phyloP scores from a whole-genome alignment of 2,113 vertebrate genomes.

The Lontra canadensis region DNA sequence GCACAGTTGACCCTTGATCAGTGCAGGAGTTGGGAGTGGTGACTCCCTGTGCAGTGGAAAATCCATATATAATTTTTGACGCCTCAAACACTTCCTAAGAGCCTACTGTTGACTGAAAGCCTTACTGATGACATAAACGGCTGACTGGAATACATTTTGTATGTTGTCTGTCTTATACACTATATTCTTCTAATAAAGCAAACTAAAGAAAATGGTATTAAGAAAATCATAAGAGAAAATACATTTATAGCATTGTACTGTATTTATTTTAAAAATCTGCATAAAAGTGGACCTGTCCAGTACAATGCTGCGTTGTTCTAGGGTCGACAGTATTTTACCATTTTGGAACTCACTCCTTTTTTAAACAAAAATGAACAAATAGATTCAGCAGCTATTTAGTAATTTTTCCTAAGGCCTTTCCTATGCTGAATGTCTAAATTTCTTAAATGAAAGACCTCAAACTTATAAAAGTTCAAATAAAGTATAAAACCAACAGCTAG shows the following conservation, averaged over 20 bases:
- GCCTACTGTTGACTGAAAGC: neutral
- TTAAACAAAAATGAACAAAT: neutral
- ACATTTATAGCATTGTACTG: neutral
- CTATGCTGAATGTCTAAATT: neutral
- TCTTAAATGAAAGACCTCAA: constrained; percentile 19
- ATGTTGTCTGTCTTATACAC: neutral
- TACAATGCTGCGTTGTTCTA: neutral
- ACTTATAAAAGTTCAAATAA: constrained; percentile 28
- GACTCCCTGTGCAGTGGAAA: neutral
- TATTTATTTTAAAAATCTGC: neutral
- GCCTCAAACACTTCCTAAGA: neutral
- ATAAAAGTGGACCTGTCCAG: neutral
- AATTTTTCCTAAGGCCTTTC: neutral
- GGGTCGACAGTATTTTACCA: neutral
- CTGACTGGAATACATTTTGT: neutral
- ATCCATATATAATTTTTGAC: neutral
- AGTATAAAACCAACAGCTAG: constrained; percentile 5
- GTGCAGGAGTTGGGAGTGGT: neutral
- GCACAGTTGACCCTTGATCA: neutral
- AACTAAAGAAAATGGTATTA: neutral
- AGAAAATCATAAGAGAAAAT: neutral
- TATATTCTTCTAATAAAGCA: neutral
- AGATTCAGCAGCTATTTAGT: neutral
- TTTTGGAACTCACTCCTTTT: neutral
- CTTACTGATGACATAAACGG: neutral